Evolutionary conservation across 2,113 vertebrate species (phyloP).

Genomic region (Felis catus): F.catus_Fca126_mat1.0 CM031415.1:181828501-181829000

Average conservation of each 20-base stretch:
- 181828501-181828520: not conserved
- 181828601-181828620: not conserved
- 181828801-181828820: not conserved
- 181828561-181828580: not conserved
- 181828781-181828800: not conserved
- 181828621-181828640: not conserved
- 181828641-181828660: not conserved
- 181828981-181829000: not conserved
- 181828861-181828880: accelerated
- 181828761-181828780: not conserved
- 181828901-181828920: not conserved
- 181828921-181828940: no score
- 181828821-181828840: not conserved
- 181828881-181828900: not conserved
- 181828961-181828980: no score
- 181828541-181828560: not conserved
- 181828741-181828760: not conserved
- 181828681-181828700: not conserved
- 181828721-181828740: not conserved
- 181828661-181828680: not conserved
- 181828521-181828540: not conserved
- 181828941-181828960: not conserved
- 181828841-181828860: not conserved
- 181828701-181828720: not conserved
- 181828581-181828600: not conserved